A percentile compares a stretch with the other conserved stretches of the same genome.
These are phyloP conservation scores for Rhinogobio ventralis DNA, from an alignment of 2,797 vertebrate species.

Conservation along the genomic window DNA sequence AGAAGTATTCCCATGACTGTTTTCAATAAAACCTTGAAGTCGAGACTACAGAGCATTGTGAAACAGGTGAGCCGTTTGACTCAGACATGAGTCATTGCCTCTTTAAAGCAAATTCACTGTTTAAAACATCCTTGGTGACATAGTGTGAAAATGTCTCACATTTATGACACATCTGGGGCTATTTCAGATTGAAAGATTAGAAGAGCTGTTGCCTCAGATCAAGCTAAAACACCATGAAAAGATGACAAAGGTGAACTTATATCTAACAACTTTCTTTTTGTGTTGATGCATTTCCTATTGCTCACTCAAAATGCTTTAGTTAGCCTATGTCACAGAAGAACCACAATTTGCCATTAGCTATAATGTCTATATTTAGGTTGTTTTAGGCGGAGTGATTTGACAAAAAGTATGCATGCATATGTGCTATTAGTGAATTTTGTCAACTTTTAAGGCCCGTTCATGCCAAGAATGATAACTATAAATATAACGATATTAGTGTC, in stretches of 20 bases:
- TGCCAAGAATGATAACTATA: background rate
- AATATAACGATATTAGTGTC: too few relatives aligned
- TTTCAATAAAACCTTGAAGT: conserved; percentile 76
- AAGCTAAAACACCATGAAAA: conserved; percentile 75
- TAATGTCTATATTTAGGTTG: background rate
- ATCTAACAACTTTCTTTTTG: background rate
- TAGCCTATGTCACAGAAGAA: background rate
- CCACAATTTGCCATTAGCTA: background rate
- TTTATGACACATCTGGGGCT: conserved; percentile 4
- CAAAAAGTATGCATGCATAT: background rate
- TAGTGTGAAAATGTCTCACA: background rate
- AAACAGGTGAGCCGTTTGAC: conserved; percentile 68
- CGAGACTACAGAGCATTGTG: conserved; percentile 73
- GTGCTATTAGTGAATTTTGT: background rate
- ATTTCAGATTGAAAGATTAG: conserved; percentile 78
- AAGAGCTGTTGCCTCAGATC: conserved; percentile 78
- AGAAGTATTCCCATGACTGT: conserved; percentile 72
- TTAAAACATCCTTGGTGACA: background rate
- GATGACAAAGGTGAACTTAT: conserved; percentile 71
- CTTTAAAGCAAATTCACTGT: background rate
- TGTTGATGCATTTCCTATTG: background rate
- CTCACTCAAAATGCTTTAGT: background rate
- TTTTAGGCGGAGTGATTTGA: background rate
- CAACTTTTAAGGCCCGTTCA: background rate
- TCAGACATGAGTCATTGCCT: background rate